These are phyloP conservation scores for Elymnias hypermnestra DNA, from an alignment of 1,140 invertebrate species.

Conservation along the genomic window DNA sequence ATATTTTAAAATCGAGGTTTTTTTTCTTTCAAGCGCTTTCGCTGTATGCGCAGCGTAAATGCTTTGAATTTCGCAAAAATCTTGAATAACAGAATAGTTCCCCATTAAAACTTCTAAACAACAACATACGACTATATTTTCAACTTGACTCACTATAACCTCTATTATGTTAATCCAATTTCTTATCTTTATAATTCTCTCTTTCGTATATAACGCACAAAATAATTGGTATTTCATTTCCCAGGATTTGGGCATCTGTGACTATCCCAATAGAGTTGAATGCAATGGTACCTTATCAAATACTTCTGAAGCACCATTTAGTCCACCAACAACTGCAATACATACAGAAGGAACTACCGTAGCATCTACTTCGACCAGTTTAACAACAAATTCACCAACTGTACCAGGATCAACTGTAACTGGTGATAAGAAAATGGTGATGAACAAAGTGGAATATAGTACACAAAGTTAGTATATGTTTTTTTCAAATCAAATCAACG, in stretches of 20 bases:
- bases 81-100: no score
- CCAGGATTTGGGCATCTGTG: constrained; percentile 78
- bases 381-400: neutral
- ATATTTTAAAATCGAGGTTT: no score
- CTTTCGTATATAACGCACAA: no score
- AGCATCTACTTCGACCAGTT: neutral
- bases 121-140: neutral
- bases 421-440: constrained; percentile 10
- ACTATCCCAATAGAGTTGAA: constrained; percentile 76
- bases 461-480: constrained; percentile 26
- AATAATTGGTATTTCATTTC: constrained; percentile 30
- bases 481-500: neutral
- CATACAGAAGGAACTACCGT: constrained; percentile 3
- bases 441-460: constrained; percentile 24
- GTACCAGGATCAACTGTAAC: constrained; percentile 1
- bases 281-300: constrained; percentile 54
- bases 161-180: no score
- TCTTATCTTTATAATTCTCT: no score
- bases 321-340: neutral
- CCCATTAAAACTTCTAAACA: no score
- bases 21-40: no score
- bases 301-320: constrained; percentile 7
- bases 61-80: no score
- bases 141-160: no score
- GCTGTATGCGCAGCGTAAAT: no score